These are phyloP conservation scores for Galeopsomyia nigrocyanea DNA, from an alignment of 2,888 invertebrate genomes.

Conservation along the genomic window DNA sequence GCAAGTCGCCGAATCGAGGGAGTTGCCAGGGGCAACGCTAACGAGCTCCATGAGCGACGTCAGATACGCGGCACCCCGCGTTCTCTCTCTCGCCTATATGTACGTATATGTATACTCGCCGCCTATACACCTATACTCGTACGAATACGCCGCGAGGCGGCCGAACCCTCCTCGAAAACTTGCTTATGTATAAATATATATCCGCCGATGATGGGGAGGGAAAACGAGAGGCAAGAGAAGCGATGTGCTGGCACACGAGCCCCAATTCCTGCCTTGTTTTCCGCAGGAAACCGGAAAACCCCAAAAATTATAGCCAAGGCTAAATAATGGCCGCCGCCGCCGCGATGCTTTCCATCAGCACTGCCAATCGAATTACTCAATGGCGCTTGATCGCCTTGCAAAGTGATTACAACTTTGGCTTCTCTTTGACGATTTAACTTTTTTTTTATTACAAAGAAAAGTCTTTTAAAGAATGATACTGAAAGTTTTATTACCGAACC, in stretches of 20 bases:
- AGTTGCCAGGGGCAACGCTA: conserved; percentile 68
- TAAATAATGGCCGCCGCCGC: conserved; percentile 18
- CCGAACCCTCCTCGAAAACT: conserved; percentile 55
- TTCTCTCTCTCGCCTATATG: conserved; percentile 32
- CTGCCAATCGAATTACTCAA: conserved; percentile 30
- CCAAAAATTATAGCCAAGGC: conserved; percentile 35
- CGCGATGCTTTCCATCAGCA: conserved; percentile 3
- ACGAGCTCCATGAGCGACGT: conserved; percentile 68
- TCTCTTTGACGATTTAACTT: neutral
- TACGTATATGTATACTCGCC: neutral
- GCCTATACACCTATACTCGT: neutral
- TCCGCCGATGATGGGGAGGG: conserved; percentile 12
- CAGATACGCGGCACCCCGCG: conserved; percentile 64
- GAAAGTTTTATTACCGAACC: too few species aligned
- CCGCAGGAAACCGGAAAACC: conserved; percentile 41
- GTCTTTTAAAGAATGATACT: too few species aligned
- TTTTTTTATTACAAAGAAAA: too few species aligned
- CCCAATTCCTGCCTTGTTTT: conserved; percentile 35
- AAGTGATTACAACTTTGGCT: conserved; percentile 20
- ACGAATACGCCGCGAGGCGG: neutral
- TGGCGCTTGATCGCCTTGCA: conserved; percentile 3
- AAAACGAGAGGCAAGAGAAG: too few species aligned
- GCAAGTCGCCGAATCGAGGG: conserved; percentile 59
- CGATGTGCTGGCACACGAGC: conserved; percentile 13
- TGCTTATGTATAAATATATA: conserved; percentile 59